Base-by-base conservation (phyloP, 2,888 invertebrate genomes). In the Agrotis ipsilon region DNA sequence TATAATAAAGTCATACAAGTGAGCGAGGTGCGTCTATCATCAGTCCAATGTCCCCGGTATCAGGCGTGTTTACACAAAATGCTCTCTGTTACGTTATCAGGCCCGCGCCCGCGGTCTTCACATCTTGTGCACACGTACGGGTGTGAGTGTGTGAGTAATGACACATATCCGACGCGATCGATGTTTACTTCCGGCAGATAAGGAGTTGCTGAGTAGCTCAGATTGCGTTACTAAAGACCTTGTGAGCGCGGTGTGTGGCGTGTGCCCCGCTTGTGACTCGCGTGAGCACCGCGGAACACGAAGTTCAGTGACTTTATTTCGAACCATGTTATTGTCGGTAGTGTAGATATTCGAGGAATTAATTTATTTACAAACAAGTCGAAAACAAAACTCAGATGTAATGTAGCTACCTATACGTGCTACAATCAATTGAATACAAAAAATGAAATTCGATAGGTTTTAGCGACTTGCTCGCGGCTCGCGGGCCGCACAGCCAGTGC, bases 111-210 rank as follows among this genome's bases (percentile, higher is more conserved):
- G 21, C 14, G 24, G 19, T 24, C 51, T 24, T 24, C 52, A 39
- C 46, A 21, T 19, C 46, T 16, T 39, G 32, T 18, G 19, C 61
- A 14, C 19, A 32, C n/a, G 32, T 32, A 14, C n/a, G 32, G 18
- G 55, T 32, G 32, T 11, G 48, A 11, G n/a, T 39, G 39, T 39
- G 39, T 55, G 32, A 19, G 18, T 19, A 24, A 39, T 46, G 27
- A 32, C 52, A 51, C 52, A 57, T 57, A 39, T 58, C 43, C 49
- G 46, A 32, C 51, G 58, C 79, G 80, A 69, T 66, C 80, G 69
- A 74, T 69, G 74, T 16, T 68, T 32, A 46, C 49, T 68, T 66
- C 62, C 69, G 64, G 57, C 62, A 52, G 69, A 79, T 60, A 73
- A 78, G 46, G 57, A 60, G 46, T 60, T 46, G 69, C 45, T 14